A percentile compares a stretch with the other conserved stretches of the same genome.
Conservation (phyloP, 2,113 vertebrate genomes). For the Platysternon megacephalum region DNA sequence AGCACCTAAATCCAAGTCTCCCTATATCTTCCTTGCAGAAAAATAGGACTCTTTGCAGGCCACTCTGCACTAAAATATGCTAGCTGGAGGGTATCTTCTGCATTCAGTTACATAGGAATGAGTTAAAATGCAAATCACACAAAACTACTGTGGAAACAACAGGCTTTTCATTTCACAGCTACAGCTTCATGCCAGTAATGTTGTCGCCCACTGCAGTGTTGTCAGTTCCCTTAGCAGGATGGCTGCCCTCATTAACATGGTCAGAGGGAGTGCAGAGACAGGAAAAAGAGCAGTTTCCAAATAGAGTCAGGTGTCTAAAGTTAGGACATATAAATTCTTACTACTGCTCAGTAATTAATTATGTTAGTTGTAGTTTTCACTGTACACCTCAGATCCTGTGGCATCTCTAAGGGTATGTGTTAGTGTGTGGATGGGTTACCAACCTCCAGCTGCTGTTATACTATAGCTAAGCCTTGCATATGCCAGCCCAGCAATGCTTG, state of each 20-base stretch:
- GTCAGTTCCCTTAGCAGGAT: not conserved
- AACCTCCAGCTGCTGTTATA: not conserved
- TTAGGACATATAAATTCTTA: not conserved
- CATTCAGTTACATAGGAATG: not conserved
- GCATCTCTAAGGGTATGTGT: not conserved
- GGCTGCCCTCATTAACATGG: not conserved
- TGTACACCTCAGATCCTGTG: accelerated
- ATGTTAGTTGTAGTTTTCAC: not conserved
- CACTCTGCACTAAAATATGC: not conserved
- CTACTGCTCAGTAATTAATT: not conserved
- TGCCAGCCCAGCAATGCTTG: not conserved
- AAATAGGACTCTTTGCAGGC: not conserved
- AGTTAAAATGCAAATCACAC: not conserved
- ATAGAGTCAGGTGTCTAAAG: not conserved
- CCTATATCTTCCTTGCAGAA: not conserved
- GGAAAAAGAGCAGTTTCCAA: not conserved
- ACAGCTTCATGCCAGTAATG: not conserved
- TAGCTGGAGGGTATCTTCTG: not conserved
- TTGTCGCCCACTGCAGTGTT: not conserved
- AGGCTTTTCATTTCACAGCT: not conserved
- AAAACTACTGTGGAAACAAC: not conserved
- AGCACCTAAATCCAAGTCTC: not conserved
- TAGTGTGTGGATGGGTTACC: not conserved
- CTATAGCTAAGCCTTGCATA: not conserved
- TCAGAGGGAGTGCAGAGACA: not conserved